Evolutionary conservation across 2,888 invertebrate genomes (phyloP).

Genomic region (Eulithis prunata): DNA sequence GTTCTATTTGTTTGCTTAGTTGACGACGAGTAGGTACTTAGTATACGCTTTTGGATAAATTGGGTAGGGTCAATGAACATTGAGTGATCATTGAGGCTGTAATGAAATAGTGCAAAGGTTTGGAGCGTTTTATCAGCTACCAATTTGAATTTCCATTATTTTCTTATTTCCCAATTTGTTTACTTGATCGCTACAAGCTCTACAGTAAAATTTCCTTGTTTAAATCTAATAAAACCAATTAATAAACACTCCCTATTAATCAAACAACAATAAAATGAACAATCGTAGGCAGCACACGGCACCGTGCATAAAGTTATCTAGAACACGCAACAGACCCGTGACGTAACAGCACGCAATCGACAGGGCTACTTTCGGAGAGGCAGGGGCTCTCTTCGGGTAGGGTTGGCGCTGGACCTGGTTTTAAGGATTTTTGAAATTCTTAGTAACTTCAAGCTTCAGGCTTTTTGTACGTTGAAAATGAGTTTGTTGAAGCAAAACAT

Average conservation of each 20-base stretch:
- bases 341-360: slow-evolving; percentile 3
- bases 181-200: too few relatives aligned
- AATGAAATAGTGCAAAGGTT: neutral
- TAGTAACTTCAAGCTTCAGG: too few relatives aligned
- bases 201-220: neutral
- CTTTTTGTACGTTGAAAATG: too few relatives aligned
- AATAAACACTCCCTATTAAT: slow-evolving; percentile 41
- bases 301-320: slow-evolving; percentile 41
- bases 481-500: too few relatives aligned
- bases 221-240: slow-evolving; percentile 30
- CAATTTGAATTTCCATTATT: too few relatives aligned
- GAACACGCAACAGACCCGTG: slow-evolving; percentile 43
- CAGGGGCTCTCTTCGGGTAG: neutral
- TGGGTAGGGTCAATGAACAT: neutral
- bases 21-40: too few relatives aligned
- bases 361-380: neutral
- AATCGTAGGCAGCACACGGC: slow-evolving; percentile 41
- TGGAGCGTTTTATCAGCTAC: too few relatives aligned
- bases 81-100: neutral
- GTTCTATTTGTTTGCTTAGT: slow-evolving; percentile 6
- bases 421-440: too few relatives aligned
- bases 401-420: neutral
- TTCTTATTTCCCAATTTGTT: too few relatives aligned
- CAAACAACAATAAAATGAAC: slow-evolving; percentile 41
- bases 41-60: neutral